Conservation (phyloP, 2,888 invertebrate species). For the Thumatha senex region DNA sequence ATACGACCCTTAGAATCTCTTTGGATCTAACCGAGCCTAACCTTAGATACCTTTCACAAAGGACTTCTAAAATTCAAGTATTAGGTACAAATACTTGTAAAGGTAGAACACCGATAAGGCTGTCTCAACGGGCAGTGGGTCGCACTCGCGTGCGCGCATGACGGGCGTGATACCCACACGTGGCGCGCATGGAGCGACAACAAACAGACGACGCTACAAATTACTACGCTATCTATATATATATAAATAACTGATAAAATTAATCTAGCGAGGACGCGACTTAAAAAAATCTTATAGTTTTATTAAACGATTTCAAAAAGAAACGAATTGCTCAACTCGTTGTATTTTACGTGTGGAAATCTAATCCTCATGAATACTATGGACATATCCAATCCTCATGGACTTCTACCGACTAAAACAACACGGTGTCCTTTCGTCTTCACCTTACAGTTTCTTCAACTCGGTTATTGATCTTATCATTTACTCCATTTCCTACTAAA, state of each 20-base stretch:
- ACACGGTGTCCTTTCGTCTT: too few relatives aligned
- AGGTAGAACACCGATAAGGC: slow-evolving; percentile 38
- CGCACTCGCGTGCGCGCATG: neutral
- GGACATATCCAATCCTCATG: too few relatives aligned
- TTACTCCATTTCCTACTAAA: too few relatives aligned
- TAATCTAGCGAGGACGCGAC: neutral
- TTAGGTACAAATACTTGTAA: neutral
- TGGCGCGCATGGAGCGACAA: slow-evolving; percentile 17
- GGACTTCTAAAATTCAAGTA: slow-evolving; percentile 4
- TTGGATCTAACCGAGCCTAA: too few relatives aligned
- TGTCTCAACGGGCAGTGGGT: slow-evolving; percentile 12
- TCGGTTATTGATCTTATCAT: too few relatives aligned
- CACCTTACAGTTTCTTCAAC: too few relatives aligned
- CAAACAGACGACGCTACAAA: slow-evolving; percentile 3
- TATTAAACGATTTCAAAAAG: neutral
- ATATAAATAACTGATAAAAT: slow-evolving; percentile 1
- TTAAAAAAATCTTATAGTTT: neutral
- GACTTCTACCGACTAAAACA: too few relatives aligned
- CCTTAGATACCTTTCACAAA: too few relatives aligned
- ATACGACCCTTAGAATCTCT: too few relatives aligned
- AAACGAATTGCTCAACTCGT: too few relatives aligned
- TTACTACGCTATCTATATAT: neutral
- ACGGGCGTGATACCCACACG: slow-evolving; percentile 16
- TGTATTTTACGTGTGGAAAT: too few relatives aligned
- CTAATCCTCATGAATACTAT: too few relatives aligned